These are phyloP conservation scores for Triplophysa yarkandensis DNA, from an alignment of 2,797 vertebrate species.

Conservation along the genomic window DNA sequence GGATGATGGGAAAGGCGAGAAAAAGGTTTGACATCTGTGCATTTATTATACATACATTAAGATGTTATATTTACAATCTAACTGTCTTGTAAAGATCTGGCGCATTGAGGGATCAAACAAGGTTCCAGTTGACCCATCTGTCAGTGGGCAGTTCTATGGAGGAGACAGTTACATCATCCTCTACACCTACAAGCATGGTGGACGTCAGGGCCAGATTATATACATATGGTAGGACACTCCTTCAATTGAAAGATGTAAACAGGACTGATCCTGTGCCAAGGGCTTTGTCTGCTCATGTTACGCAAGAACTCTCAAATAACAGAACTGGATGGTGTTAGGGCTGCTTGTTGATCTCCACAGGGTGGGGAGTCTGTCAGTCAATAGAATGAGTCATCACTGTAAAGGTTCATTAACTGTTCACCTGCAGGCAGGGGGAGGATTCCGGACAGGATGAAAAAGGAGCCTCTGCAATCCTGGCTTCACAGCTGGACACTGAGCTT, in stretches of 20 bases:
- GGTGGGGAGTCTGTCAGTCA: neutral
- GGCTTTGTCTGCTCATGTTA: conserved; percentile 39
- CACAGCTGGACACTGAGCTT: conserved; percentile 66
- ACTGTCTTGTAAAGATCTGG: conserved; percentile 64
- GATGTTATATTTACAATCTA: neutral
- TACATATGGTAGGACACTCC: conserved; percentile 71
- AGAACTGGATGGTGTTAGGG: conserved; percentile 1
- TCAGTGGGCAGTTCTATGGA: conserved; percentile 72
- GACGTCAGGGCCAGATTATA: conserved; percentile 62
- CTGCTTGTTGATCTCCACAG: conserved; percentile 2
- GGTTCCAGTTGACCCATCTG: conserved; percentile 55
- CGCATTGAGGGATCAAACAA: conserved; percentile 68
- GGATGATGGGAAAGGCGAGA: conserved; percentile 68
- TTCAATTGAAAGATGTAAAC: neutral
- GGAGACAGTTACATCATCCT: conserved; percentile 74
- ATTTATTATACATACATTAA: neutral
- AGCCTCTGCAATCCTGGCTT: conserved; percentile 63
- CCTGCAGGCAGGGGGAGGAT: conserved; percentile 71
- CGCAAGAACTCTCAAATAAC: conserved; percentile 24
- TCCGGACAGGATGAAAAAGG: conserved; percentile 67
- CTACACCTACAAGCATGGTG: conserved; percentile 63
- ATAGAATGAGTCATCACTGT: conserved; percentile 5
- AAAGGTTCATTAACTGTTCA: neutral
- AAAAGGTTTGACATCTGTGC: conserved; percentile 55
- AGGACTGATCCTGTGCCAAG: conserved; percentile 10